Base-by-base conservation (phyloP, 2,797 vertebrate species). In the Coregonus suidteri region DNA sequence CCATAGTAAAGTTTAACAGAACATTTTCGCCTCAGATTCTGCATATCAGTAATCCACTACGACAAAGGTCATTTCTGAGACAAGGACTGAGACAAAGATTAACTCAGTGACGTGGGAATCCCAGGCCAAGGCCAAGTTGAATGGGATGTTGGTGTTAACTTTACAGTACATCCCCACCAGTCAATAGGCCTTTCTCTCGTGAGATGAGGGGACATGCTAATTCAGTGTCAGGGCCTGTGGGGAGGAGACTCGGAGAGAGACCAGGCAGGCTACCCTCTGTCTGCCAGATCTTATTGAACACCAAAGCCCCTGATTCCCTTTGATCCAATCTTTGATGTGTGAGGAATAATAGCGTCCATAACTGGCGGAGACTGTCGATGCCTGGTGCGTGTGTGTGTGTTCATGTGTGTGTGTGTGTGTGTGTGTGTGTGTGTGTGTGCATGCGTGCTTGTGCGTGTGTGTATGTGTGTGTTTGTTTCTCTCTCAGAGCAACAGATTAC, bases 271-370 rank as follows among this genome's bases (percentile, higher is more conserved):
- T 67, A 52, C 73, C 79, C 56, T 62, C n/a, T 5, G 65, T 71
- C 73, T 85, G 82, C 74, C 87, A 77, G 67, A 73, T 89, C 75
- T 75, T 31, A 84, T 80, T 79, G 54, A 54, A 74, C 76, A 47
- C 79, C 75, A 74, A 68, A 1, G 14, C 80, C 77, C 76, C 74
- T 13, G 79, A 87, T 75, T 82, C 64, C 71, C 91, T 92, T 91
- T 91, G 85, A 91, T 92, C 87, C 73, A 31, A 75, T 84, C 80
- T 89, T 88, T 89, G 75, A 90, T 87, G 83, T 79, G 75, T 81
- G 73, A 47, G 67, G 79, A 75, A 77, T 41, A 87, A 82, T 75
- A 83, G 56, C 37, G 37, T 59, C 88, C 79, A 16, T 74, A 73
- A 74, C 82, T 68, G 80, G 73, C 71, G 11, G 41, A 47, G 41